phyloP scores from a whole-genome alignment of 2,797 vertebrate species.

The Arrhamphus sclerolepis region DNA sequence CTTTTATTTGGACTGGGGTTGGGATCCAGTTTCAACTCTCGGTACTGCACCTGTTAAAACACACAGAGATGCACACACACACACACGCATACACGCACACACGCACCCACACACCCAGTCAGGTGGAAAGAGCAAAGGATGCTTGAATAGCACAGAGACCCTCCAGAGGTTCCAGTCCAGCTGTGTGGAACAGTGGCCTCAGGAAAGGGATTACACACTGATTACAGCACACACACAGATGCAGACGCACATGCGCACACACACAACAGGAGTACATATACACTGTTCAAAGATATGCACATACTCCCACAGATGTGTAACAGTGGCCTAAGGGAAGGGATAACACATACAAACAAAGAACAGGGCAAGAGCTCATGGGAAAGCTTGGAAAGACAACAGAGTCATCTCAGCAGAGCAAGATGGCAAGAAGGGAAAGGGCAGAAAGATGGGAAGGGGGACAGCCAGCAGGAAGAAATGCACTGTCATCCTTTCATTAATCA shows the following conservation, averaged over 20 bases:
- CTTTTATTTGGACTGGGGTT: conserved; percentile 95
- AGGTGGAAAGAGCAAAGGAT: conserved; percentile 82
- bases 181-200: conserved; percentile 80
- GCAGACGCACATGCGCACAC: conserved; percentile 31
- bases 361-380: conserved; percentile 78
- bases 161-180: conserved; percentile 79
- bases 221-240: conserved; percentile 65
- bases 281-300: conserved; percentile 50
- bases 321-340: conserved; percentile 77
- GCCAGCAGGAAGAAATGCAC: conserved; percentile 13
- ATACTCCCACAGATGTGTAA: conserved; percentile 72
- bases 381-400: conserved; percentile 68
- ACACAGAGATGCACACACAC: conserved; percentile 77
- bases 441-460: conserved; percentile 41
- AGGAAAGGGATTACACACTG: conserved; percentile 79
- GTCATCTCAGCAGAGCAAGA: conserved; percentile 64
- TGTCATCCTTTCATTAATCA: too few species aligned
- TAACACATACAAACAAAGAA: conserved; percentile 77
- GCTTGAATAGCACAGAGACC: conserved; percentile 79
- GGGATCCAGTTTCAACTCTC: conserved; percentile 95
- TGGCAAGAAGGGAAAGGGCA: conserved; percentile 52
- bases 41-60: conserved; percentile 99
- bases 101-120: conserved; percentile 80
- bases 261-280: conserved; percentile 36
- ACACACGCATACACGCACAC: conserved; percentile 78